Evolutionary conservation across 2,113 vertebrate species (phyloP).

Genomic region (Pitta sordida): DNA sequence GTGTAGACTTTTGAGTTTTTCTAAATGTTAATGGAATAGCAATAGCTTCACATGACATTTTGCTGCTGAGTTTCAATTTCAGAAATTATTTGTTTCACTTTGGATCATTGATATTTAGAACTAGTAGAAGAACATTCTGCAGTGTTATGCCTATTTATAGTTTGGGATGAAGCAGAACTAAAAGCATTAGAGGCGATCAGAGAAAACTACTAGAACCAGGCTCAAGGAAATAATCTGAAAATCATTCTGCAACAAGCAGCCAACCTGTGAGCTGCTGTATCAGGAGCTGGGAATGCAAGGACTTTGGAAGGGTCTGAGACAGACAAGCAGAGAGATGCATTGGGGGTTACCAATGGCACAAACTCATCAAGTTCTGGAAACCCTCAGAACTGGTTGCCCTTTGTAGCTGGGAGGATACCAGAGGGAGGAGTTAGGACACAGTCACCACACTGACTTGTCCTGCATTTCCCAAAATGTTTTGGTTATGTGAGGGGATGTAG

Average conservation of each 20-base stretch:
- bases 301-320: neutral
- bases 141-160: neutral
- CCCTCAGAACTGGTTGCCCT: neutral
- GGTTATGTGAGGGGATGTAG: rapidly evolving
- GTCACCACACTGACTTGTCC: neutral
- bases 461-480: neutral
- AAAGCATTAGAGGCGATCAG: neutral
- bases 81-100: neutral
- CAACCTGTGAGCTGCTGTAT: neutral
- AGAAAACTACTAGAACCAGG: neutral
- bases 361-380: neutral
- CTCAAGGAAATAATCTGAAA: neutral
- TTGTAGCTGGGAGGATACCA: neutral
- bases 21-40: neutral
- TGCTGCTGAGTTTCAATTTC: neutral
- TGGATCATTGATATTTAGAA: neutral
- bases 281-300: neutral
- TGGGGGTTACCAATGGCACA: neutral
- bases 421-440: neutral
- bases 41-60: neutral
- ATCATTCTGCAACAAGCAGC: neutral
- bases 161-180: neutral
- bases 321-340: neutral
- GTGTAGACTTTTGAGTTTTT: neutral
- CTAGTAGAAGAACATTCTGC: neutral